Evolutionary conservation across 2,797 vertebrate genomes (phyloP), one percentile per base, ranked within the genome.

Genomic region (Austrolebias charrua): DNA sequence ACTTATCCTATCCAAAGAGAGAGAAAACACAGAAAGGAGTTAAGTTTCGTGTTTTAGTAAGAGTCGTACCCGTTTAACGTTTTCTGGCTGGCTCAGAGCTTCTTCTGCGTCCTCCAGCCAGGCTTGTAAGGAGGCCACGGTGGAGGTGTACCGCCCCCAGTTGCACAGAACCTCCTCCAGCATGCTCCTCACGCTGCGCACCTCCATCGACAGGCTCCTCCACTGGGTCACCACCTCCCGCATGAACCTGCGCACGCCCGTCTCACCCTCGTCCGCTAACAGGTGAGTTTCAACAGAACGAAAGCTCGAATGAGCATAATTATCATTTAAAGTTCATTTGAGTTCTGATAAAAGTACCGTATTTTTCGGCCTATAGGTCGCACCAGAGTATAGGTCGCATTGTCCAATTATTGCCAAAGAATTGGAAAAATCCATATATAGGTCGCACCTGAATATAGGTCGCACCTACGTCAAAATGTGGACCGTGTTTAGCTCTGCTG

Each of bases 31-130:
- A 51, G 20, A 40, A 24, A 24, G 44, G 47, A 10, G 9, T 42
- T 19, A 18, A 15, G 12, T 19, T 63, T 55, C 14, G 33, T 35
- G 7, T 4, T 19, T 20, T 19, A 48, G 46, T 24, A 56, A 10
- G 4, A 43, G 29, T 50, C 44, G 1, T 91, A 96, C 96, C 93
- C 93, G 94, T 84, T 95, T 96, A 40, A 92, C 92, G 48, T 87
- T 93, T 81, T 98, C 96, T 15, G 95, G 92, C 14, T 95, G 93
- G 73, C 91, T 93, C 18, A 95, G 82, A 84, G 94, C 93, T 71
- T 93, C 95, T 69, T 96, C 96, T 5, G 94, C 96, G 49, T 97
- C 95, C 78, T 98, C 96, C 24, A 98, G 89, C 96, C 96, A 98
- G 69, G 92, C 94, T 73, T 98, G 96, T 44, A 98, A 88, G 68